Base-by-base conservation (phyloP, 2,113 vertebrate genomes). In the Centropristis striata region DNA sequence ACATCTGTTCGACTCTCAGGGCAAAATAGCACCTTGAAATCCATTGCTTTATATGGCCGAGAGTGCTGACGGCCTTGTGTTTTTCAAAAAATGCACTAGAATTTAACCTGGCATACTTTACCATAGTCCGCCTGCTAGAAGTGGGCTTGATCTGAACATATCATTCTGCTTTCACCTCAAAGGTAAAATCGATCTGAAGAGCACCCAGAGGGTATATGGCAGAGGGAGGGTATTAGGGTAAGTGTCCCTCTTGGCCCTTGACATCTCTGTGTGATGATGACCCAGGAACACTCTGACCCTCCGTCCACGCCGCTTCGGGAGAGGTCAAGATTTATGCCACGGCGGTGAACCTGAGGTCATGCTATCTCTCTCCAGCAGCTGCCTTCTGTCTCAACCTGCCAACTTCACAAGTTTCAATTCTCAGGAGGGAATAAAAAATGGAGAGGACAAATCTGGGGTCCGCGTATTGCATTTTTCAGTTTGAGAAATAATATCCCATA, bases 191-290 rank as follows among this genome's bases (percentile, higher is more conserved):
- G 20, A 89, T 90, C 63, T 78, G 60, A 78, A 66, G 75, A 82
- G 63, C 67, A 78, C 68, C 74, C 32, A 39, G 47, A 79, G 72
- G 54, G 54, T 67, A 27, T 69, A 54, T 4, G 28, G 71, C 49
- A 51, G 80, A 58, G 42, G n/a, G 53, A 76, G 80, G 61, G 66
- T 85, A 68, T 84, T 66, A 86, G 81, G 84, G 72, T 88, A 91
- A 90, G 74, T 87, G 83, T 90, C 77, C 57, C 67, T 88, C n/a
- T 75, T 91, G 87, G 80, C 87, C 84, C 67, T 70, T 90, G 80
- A 90, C 83, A 70, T 78, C 51, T 71, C 58, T 71, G 63, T 86
- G 80, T 90, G 78, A 90, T 84, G 84, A 80, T 86, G 84, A 93
- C 88, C 86, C 76, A 67, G 50, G 64, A 78, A 60, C 58, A 61